Conservation (phyloP, 2,888 invertebrate genomes). For the Oscheius sp. region DNA sequence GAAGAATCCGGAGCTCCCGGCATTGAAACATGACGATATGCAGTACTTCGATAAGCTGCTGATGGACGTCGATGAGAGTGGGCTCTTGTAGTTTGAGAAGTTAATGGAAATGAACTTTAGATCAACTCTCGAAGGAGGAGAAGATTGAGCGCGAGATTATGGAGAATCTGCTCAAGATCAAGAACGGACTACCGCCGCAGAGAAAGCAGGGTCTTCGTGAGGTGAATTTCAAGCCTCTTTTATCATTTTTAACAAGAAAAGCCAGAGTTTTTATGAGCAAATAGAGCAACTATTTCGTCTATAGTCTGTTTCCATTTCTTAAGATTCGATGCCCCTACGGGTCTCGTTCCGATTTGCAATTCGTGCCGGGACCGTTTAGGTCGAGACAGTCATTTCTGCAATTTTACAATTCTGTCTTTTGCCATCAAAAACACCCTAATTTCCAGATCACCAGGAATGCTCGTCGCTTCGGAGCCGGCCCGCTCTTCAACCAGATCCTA, state of each 20-base stretch:
- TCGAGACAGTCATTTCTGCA: too few relatives aligned
- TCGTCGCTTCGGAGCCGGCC: constrained; percentile 96
- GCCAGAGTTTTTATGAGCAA: too few relatives aligned
- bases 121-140: constrained; percentile 83
- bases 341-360: too few relatives aligned
- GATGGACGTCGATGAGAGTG: constrained; percentile 96
- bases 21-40: constrained; percentile 99
- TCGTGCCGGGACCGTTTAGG: too few relatives aligned
- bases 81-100: constrained; percentile 76
- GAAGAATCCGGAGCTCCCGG: constrained; percentile 91
- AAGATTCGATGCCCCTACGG: too few relatives aligned
- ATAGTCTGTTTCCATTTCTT: too few relatives aligned
- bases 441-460: constrained; percentile 92
- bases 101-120: constrained; percentile 14
- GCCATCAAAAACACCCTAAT: not conserved
- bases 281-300: too few relatives aligned
- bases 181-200: constrained; percentile 99
- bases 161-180: constrained; percentile 96
- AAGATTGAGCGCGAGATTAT: constrained; percentile 98
- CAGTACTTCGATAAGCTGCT: constrained; percentile 99
- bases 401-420: too few relatives aligned
- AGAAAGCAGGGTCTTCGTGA: constrained; percentile 80
- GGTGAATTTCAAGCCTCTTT: constrained; percentile 17
- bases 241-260: not conserved
- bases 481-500: constrained; percentile 97